Base-by-base conservation (phyloP, 2,888 invertebrate genomes). In the Prionchulus punctatus region DNA sequence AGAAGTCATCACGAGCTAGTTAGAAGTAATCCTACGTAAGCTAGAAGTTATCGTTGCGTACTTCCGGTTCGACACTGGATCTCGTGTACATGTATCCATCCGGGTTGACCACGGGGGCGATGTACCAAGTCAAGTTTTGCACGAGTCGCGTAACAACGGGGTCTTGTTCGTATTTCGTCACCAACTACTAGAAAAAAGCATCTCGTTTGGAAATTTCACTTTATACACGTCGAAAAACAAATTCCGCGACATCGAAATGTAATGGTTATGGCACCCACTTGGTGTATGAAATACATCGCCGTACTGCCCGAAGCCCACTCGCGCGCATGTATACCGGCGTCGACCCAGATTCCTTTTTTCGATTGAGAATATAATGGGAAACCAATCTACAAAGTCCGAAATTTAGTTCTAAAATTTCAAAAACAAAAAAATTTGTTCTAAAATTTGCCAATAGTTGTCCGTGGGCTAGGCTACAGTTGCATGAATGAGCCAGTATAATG, bases 291-390 rank as follows among this genome's bases (percentile, higher is more conserved):
- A 57, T 66, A 70, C 2, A 69, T 59, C 1, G 69, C 67, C 1
- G 67, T 66, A 56, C 68, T 68, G 1, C 67, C 66, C 18, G 69
- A 66, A 1, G 68, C 67, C 69, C 69, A 69, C 55, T 69, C 68
- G 30, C 68, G 54, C 1, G 67, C 65, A 58, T 68, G 67, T 28
- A 42, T 54, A 21, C 52, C 67, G 1, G 66, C 69, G 57, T 69
- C 69, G 28, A 69, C 66, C 68, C 68, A 69, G 60, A 69, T 65
- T 1, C 65, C 62, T 27, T 64, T 62, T 54, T 67, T 67, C 12
- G 12, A 7, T 7, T 7, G 12, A 23, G 18, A 12, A 23, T 7
- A 45, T n/a, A 45, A 23, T 12, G 45, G 45, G 23, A n/a, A 23
- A 23, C 45, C 23, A 7, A 45, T 45, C 45, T 45, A 23, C 4